Evolutionary conservation across 2,113 vertebrate genomes (phyloP).

Genomic region (Montifringilla adamsi): DNA sequence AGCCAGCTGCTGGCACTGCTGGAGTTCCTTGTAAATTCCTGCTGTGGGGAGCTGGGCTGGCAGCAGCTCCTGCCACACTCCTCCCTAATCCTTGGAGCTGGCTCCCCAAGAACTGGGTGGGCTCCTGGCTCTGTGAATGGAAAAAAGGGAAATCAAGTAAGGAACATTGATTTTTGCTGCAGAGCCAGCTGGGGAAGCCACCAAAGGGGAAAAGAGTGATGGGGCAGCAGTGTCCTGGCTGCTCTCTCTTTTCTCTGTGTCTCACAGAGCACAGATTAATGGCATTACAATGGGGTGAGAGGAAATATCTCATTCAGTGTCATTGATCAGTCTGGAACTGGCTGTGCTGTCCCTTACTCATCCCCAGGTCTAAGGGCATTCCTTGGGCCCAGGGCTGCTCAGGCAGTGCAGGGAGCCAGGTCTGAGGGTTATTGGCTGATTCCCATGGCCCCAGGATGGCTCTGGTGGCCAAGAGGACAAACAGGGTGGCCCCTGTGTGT

Average conservation of each 20-base stretch:
- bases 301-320: neutral
- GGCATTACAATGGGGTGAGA: fast-evolving
- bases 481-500: fast-evolving
- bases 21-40: neutral
- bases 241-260: neutral
- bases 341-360: neutral
- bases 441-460: fast-evolving
- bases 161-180: neutral
- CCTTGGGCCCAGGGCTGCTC: neutral
- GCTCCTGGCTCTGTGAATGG: neutral
- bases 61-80: fast-evolving
- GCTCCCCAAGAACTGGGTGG: neutral
- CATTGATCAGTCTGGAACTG: neutral
- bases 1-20: neutral
- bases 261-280: neutral
- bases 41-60: neutral
- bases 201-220: neutral
- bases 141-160: neutral
- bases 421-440: neutral
- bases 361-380: fast-evolving
- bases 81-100: neutral
- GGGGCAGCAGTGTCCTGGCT: neutral
- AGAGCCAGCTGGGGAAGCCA: neutral
- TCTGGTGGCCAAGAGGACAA: neutral
- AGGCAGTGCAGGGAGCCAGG: neutral